These are phyloP conservation scores for Darevskia mixta DNA, from an alignment of 2,797 vertebrate species.

Conservation along the genomic window DNA sequence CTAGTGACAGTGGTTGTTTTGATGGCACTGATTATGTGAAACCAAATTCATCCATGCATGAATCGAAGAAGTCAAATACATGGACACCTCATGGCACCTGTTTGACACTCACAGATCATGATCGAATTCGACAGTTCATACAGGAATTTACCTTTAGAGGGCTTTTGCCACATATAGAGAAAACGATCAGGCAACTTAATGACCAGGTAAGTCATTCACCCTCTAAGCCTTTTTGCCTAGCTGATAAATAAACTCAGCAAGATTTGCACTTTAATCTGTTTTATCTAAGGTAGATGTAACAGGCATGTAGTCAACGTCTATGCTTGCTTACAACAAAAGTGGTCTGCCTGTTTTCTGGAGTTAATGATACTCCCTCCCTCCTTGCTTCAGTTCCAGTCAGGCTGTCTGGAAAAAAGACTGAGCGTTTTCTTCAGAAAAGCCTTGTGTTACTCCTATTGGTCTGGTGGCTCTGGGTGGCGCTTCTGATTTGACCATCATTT, in stretches of 20 bases:
- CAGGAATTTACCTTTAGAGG: constrained; percentile 98
- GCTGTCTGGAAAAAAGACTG: background rate
- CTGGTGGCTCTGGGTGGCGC: no score
- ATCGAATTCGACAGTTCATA: constrained; percentile 95
- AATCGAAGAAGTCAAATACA: constrained; percentile 80
- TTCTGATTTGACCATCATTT: no score
- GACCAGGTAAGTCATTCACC: constrained; percentile 88
- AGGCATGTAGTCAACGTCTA: background rate
- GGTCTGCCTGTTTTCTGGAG: background rate
- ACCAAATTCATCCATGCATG: constrained; percentile 63
- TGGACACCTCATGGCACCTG: constrained; percentile 87
- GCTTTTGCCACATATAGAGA: constrained; percentile 95
- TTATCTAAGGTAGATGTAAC: background rate
- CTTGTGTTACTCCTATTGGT: no score
- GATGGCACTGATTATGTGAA: constrained; percentile 77
- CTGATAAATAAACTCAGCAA: background rate
- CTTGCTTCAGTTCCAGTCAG: no score
- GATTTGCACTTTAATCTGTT: background rate
- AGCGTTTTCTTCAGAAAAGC: background rate
- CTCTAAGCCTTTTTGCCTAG: rapidly evolving
- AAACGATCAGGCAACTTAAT: constrained; percentile 97
- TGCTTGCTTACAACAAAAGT: background rate
- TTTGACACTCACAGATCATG: constrained; percentile 94
- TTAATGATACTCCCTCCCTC: background rate
- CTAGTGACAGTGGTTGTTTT: constrained; percentile 74